phyloP scores from a whole-genome alignment of 2,888 invertebrate genomes.

The Augiades crinisus region DNA sequence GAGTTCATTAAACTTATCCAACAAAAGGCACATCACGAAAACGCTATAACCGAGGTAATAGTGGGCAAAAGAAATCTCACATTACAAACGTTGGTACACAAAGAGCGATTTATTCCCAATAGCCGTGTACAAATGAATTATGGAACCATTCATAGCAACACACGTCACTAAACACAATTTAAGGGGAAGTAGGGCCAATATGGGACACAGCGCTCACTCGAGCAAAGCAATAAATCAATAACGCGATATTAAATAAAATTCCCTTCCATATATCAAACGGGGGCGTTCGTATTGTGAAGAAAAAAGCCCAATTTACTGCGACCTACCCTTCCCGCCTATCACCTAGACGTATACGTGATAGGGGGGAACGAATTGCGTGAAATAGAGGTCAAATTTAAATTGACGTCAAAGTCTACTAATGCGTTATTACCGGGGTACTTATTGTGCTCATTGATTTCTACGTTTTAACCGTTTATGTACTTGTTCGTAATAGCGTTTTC shows the following conservation, averaged over 20 bases:
- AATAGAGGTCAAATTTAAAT: constrained; percentile 38
- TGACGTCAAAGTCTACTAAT: constrained; percentile 62
- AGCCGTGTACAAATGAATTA: constrained; percentile 47
- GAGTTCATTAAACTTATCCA: neutral
- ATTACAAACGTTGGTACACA: neutral
- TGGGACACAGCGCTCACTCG: constrained; percentile 42
- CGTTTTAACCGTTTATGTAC: constrained; percentile 18
- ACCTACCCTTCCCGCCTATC: constrained; percentile 36
- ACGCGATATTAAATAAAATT: constrained; percentile 74
- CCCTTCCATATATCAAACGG: constrained; percentile 61
- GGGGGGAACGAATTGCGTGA: constrained; percentile 8
- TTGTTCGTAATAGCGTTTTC: neutral
- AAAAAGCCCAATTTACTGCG: constrained; percentile 51
- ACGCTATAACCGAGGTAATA: too few relatives aligned
- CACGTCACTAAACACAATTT: constrained; percentile 56
- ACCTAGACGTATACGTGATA: constrained; percentile 26
- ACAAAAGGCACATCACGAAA: neutral
- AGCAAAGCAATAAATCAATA: constrained; percentile 69
- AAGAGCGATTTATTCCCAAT: constrained; percentile 27
- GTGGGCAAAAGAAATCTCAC: neutral
- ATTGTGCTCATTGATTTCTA: constrained; percentile 55
- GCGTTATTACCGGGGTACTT: constrained; percentile 63
- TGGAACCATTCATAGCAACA: constrained; percentile 43
- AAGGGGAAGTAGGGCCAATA: constrained; percentile 48
- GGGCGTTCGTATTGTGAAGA: constrained; percentile 49